These are phyloP conservation scores for Clostera curtula DNA, from an alignment of 2,888 invertebrate species.

Conservation along the genomic window DNA sequence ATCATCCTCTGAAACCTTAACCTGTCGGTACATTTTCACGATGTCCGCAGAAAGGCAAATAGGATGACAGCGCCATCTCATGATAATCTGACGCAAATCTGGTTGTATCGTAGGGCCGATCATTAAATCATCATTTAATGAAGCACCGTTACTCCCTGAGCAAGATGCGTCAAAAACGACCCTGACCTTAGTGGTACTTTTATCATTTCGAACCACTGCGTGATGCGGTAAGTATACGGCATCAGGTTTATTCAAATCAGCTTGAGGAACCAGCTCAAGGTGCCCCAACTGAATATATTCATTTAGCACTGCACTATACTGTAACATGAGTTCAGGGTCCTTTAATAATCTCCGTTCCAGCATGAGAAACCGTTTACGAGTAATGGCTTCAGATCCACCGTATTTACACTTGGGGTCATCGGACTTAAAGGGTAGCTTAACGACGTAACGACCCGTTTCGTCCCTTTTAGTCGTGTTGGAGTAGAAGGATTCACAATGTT, in stretches of 20 bases:
- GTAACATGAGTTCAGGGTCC: not conserved
- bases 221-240: too few species aligned
- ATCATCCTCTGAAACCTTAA: not conserved
- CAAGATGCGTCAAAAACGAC: not conserved
- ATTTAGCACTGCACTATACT: not conserved
- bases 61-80: conserved; percentile 1
- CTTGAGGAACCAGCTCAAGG: not conserved
- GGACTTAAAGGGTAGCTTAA: not conserved
- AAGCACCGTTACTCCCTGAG: not conserved
- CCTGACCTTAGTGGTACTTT: too few species aligned
- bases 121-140: not conserved
- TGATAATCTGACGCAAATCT: conserved; percentile 1
- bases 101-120: not conserved
- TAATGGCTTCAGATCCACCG: not conserved
- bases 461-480: too few species aligned
- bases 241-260: too few species aligned
- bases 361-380: not conserved
- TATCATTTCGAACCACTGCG: too few species aligned
- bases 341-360: not conserved
- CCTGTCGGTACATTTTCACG: not conserved
- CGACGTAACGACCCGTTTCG: not conserved
- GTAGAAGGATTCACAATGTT: too few species aligned
- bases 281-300: not conserved
- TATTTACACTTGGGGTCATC: too few species aligned
- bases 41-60: not conserved